Evolutionary conservation across 2,113 vertebrate species (phyloP), one percentile per base, ranked within the genome.

Genomic region (Marmota flaviventris): DNA sequence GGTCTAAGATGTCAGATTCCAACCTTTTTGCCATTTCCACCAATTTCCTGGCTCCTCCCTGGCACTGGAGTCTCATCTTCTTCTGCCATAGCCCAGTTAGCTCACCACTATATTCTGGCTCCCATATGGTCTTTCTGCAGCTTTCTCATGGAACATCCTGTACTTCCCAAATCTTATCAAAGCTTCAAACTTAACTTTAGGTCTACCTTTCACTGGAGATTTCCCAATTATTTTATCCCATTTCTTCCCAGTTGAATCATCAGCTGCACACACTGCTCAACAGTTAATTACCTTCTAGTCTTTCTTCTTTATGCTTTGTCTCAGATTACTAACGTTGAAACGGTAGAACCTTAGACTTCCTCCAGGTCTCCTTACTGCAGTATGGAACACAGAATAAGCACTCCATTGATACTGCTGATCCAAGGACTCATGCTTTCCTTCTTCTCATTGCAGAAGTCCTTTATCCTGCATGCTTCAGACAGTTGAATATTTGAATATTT

Each of bases 401-500:
- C 18, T 34, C 22, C 27, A 45, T 48, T 75, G 48, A 73, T 51
- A 67, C 17, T 17, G 17, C 51, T 39, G 85, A 53, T n/a, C 76
- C 42, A 5, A 0, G 48, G 53, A 58, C 73, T 81, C 73, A 56
- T 88, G 39, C 17, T 48, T 39, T 61, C 9, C 48, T 22, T 79
- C 48, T 85, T 93, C 22, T 93, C 82, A 34, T 63, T 53, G 32
- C 67, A 51, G 32, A 56, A 45, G 29, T 39, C 42, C 8, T 86
- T 81, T 42, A 34, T 53, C 24, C 58, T 79, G 65, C 20, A 79
- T 56, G 18, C 22, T 77, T 92, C n/a, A 84, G 75, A 39, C 20
- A 53, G 65, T 16, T 48, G 84, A 93, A 65, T 45, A 89, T 72
- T 90, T 82, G 87, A 93, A 65, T 45, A 89, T 72, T 89, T 82